phyloP scores from a whole-genome alignment of 2,113 vertebrate species.

The Cariama cristata region DNA sequence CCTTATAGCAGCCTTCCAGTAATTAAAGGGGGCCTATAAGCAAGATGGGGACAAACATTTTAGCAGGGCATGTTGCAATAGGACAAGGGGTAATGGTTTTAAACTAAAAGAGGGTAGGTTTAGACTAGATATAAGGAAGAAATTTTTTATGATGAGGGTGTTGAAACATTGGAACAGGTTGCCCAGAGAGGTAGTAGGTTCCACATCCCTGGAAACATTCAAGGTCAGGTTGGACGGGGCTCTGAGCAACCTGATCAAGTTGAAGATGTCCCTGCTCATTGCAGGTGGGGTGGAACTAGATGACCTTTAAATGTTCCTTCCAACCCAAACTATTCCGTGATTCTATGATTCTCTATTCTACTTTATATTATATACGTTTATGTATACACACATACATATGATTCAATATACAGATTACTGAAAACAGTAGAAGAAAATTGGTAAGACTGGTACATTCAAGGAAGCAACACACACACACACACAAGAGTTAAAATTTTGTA shows the following conservation, averaged over 20 bases:
- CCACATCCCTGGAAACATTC: not conserved
- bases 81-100: too few species aligned
- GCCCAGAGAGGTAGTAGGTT: not conserved
- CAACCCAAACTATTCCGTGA: not conserved
- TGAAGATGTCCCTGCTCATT: not conserved
- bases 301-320: not conserved
- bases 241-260: not conserved
- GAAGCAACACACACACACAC: not conserved
- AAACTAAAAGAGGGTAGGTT: too few species aligned
- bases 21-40: too few species aligned
- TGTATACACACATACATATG: not conserved
- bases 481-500: rapidly evolving
- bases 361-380: not conserved
- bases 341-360: not conserved
- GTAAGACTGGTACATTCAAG: not conserved
- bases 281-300: not conserved
- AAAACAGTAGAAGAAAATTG: not conserved
- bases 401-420: not conserved
- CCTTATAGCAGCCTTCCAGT: too few species aligned
- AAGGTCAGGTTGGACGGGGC: too few species aligned
- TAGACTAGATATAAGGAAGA: too few species aligned
- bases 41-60: too few species aligned
- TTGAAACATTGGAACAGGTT: not conserved
- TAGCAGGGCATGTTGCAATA: too few species aligned
- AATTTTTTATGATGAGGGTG: not conserved